A percentile compares a stretch with the other conserved stretches of the same genome.
Conservation (phyloP, 1,140 invertebrate genomes). For the Ceratitis capitata region DNA sequence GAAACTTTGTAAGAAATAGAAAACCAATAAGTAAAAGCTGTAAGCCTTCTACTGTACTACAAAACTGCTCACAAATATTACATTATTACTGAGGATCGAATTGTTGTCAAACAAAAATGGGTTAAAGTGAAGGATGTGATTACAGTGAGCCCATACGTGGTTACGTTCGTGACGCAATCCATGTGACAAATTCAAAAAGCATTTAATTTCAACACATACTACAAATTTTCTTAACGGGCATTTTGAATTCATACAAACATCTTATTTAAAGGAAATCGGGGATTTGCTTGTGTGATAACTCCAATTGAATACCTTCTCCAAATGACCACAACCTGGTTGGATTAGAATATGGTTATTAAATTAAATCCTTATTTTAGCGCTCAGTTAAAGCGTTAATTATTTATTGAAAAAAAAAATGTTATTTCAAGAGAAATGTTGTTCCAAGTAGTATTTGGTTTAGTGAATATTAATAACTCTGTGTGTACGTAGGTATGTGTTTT, state of each 20-base stretch:
- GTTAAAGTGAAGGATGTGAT: neutral
- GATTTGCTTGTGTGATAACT: neutral
- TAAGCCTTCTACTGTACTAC: slow-evolving; percentile 18
- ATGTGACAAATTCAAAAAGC: slow-evolving; percentile 10
- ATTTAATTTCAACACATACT: slow-evolving; percentile 31
- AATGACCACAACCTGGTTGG: neutral
- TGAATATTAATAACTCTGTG: no score
- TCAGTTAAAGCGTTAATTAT: no score
- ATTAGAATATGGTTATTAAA: no score
- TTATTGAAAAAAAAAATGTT: no score
- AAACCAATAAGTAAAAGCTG: neutral
- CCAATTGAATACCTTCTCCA: neutral
- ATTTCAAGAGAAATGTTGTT: no score
- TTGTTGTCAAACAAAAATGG: neutral
- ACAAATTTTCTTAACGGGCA: neutral
- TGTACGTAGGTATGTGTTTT: no score
- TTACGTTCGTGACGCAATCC: neutral
- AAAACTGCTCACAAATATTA: slow-evolving; percentile 11
- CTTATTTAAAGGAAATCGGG: neutral
- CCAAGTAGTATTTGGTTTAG: no score
- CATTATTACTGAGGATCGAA: neutral
- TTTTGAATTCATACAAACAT: slow-evolving; percentile 8
- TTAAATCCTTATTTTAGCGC: no score
- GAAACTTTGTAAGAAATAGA: neutral
- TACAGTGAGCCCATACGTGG: slow-evolving; percentile 19